Evolutionary conservation across 2,888 invertebrate genomes (phyloP), one percentile per base, ranked within the genome.

Genomic region (Chrysotoxum bicinctum): DNA sequence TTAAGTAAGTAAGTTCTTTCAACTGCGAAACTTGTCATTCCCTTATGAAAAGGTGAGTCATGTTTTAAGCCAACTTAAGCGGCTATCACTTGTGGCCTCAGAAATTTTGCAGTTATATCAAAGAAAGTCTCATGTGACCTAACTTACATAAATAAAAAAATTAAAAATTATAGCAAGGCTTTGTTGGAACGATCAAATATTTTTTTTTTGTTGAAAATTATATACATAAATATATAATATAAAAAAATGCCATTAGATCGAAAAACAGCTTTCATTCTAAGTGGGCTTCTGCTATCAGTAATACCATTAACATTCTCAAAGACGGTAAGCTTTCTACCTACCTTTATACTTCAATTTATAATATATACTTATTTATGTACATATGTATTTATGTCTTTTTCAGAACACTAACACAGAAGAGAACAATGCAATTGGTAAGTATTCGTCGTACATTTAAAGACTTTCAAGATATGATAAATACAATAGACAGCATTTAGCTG

Each of bases 291-390:
- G 14, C 16, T 77, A 16, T 7, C 52, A 1, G 8, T 76, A 5
- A 10, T 40, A 14, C 62, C 62, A 26, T 14, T 68, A 1, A 37
- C 21, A 9, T 32, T 19, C 12, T 30, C 35, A 9, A 30, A 16
- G 66, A 70, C 62, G 76, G 81, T 81, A 81, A 76, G 16, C 16
- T 32, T 10, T 30, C 6, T 52, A 43, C n/a, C 5, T n/a, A n/a
- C 5, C 40, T 45, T 1, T 12, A 26, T 50, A 35, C 0, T 16
- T 7, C n/a, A 40, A 40, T 14, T 37, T 37, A 4, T 37, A 6
- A 7, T n/a, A 40, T 7, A 14, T 5, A 5, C 1, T n/a, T 5
- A 37, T 14, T 37, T 37, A n/a, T 37, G 6, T 1, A 14, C 14
- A 6, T 2, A 3, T 26, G 26, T 37, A 37, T n/a, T 7, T 8